Base-by-base conservation (phyloP, 2,888 invertebrate genomes). In the Caradrina clavipalpis region DNA sequence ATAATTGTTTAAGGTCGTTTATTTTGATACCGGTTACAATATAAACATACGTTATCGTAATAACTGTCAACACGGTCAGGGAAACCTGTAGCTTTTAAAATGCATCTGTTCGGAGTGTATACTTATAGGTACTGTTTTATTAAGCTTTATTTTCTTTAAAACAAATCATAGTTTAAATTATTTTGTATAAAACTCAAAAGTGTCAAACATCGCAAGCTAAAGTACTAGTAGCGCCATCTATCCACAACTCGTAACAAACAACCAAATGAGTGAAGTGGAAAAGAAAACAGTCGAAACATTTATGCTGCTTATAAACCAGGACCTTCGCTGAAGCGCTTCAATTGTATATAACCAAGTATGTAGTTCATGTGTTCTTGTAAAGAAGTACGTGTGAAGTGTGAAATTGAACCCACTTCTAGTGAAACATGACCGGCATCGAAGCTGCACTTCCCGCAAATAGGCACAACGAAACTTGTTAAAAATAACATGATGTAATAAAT, bases 341-440 rank as follows among this genome's bases (percentile, higher is more conserved):
- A 42, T 26, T 45, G 5, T 17, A 31, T 21, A 0, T 31, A 50
- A 39, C 2, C 11, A 50, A 22, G 4, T n/a, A 3, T 35, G 7
- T n/a, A n/a, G 35, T 35, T 35, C 10, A 17, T 6, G 45, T 26
- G 8, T 35, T 21, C 13, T 35, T 64, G 21, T 21, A 21, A 0
- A 21, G 39, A 66, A 17, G 13, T 64, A n/a, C 2, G 17, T 1
- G 13, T 51, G 7, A 51, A 1, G 17, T 73, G 70, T 82, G 66
- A 80, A 82, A 84, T 84, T 77, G 45, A 63, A 84, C 82, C 70
- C 71, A 75, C 72, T 67, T 77, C 58, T 76, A 81, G 58, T 53
- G n/a, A 58, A 53, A 59, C 53, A 62, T 69, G 61, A 63, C 74
- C 67, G 59, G 71, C 75, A 82, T 71, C n/a, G n/a, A n/a, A n/a